phyloP scores from a whole-genome alignment of 2,797 vertebrate genomes.

The Podarcis siculus region DNA sequence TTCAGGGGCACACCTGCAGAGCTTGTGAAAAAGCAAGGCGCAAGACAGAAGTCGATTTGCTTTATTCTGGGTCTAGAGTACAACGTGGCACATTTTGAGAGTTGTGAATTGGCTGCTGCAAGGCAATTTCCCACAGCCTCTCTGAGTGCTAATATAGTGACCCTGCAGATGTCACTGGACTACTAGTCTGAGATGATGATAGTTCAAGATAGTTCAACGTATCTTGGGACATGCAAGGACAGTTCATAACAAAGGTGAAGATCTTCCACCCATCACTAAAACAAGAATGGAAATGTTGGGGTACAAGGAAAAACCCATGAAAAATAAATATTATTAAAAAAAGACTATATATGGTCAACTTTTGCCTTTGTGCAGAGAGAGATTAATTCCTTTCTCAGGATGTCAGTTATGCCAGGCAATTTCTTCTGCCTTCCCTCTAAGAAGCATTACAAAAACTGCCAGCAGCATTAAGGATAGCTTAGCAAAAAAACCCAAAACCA shows the following conservation, averaged over 20 bases:
- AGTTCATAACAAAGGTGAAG: background rate
- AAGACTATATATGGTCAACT: background rate
- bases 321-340: background rate
- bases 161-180: background rate
- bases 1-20: background rate
- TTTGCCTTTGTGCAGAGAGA: background rate
- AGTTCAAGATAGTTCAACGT: background rate
- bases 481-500: conserved; percentile 19
- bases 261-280: background rate
- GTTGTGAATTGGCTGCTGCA: background rate
- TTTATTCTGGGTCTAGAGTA: background rate
- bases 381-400: conserved; percentile 40
- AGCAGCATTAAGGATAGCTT: conserved; percentile 1
- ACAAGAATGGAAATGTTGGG: background rate
- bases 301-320: background rate
- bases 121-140: background rate
- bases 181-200: background rate
- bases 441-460: conserved; percentile 57
- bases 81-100: background rate
- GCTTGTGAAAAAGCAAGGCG: background rate
- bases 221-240: background rate
- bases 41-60: background rate
- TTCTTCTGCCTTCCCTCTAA: conserved; percentile 33
- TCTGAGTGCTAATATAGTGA: no score
- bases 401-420: conserved; percentile 43